Evolutionary conservation across 1,140 invertebrate genomes (phyloP), one percentile per base, ranked within the genome.

Genomic region (Bombus breviceps): DNA sequence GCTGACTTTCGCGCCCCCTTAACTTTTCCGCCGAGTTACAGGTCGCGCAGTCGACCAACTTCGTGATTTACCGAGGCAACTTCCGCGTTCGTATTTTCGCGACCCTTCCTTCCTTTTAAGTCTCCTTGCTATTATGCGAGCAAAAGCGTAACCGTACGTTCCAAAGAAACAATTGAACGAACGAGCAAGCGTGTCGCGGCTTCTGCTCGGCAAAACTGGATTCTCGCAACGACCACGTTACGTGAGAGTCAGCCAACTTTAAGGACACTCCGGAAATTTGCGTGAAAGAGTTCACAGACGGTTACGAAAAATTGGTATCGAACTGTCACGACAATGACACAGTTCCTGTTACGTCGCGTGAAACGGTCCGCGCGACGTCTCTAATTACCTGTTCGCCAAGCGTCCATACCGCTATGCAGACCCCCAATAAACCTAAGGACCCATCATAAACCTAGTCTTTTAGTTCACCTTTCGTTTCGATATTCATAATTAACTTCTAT

Each of bases 21-120:
- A 83, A 83, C 71, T 83, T 83, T 68, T 32, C 41, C 34, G 37
- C 68, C 53, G 72, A 64, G n/a, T 72, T 72, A 59, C 68, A 34
- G 28, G 15, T 37, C 69, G 28, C 12, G 34, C 68, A 32, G n/a
- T 15, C 64, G n/a, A 66, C 80, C 3, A 83, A 83, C 71, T 75
- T 75, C 25, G 25, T 47, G 81, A 75, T 75, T 83, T 82, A 82
- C 71, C 53, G 32, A 66, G 57, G 25, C 25, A 82, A 74, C 81
- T 82, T 74, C n/a, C 53, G 57, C 3, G n/a, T 15, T 53, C 57
- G 39, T 82, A 47, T 74, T 66, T 82, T 75, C 43, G 9, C 32
- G 9, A 43, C 25, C 39, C 71, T 25, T 62, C 59, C 28, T 6
- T 3, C n/a, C 74, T 34, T 72, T 62, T 25, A 64, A 62, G 22